These are phyloP conservation scores for Ophioninae sp. DNA, from an alignment of 2,888 invertebrate species.

Conservation along the genomic window DNA sequence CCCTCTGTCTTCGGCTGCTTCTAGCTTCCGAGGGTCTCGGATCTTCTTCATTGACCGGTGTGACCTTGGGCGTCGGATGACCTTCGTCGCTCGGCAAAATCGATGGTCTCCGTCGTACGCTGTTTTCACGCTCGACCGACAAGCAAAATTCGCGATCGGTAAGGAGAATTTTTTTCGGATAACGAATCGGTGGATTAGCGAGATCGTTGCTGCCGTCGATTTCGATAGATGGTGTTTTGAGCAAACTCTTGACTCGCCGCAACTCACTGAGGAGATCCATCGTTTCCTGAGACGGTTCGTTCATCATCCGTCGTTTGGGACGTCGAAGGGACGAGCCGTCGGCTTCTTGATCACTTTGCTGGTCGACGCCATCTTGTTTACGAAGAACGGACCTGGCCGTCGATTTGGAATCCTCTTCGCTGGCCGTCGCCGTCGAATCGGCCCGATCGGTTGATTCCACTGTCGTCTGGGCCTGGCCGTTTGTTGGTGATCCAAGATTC, in stretches of 20 bases:
- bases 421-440: constrained; percentile 36
- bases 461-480: constrained; percentile 7
- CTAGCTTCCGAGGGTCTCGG: too few relatives aligned
- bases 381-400: constrained; percentile 73
- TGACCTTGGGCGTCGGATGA: constrained; percentile 28
- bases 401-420: constrained; percentile 49
- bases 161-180: constrained; percentile 76
- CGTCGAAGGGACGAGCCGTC: constrained; percentile 69
- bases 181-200: constrained; percentile 66
- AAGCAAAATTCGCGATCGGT: constrained; percentile 79
- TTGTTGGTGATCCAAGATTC: too few relatives aligned
- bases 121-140: constrained; percentile 78
- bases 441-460: not conserved
- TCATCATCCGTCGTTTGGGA: constrained; percentile 72
- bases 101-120: constrained; percentile 72
- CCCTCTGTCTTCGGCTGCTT: constrained; percentile 11
- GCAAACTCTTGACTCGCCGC: constrained; percentile 75
- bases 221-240: constrained; percentile 76
- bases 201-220: constrained; percentile 69
- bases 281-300: constrained; percentile 79
- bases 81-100: constrained; percentile 16
- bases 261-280: constrained; percentile 77
- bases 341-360: constrained; percentile 71
- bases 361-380: constrained; percentile 76
- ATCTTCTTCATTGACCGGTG: constrained; percentile 29